These are phyloP conservation scores for Pluvialis apricaria DNA, from an alignment of 2,113 vertebrate genomes.

Conservation along the genomic window DNA sequence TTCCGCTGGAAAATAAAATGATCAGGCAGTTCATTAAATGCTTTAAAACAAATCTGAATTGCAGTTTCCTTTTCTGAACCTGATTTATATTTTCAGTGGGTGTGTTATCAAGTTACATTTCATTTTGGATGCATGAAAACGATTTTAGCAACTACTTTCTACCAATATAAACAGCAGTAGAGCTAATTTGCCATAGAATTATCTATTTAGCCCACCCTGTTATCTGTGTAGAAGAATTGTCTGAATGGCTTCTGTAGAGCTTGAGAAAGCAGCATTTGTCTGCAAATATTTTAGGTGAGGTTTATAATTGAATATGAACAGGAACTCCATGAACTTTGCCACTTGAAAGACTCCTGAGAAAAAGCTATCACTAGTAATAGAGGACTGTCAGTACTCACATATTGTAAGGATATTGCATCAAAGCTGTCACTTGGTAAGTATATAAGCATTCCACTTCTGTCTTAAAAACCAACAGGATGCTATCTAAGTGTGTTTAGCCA, in stretches of 20 bases:
- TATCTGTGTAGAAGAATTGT: slow-evolving; percentile 17
- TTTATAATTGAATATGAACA: slow-evolving; percentile 44
- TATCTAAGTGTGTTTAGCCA: slow-evolving; percentile 60
- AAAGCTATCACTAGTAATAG: background rate
- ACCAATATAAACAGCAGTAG: background rate
- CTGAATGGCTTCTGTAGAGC: background rate
- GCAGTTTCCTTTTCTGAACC: slow-evolving; percentile 2
- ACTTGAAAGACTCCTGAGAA: background rate
- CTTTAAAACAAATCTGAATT: slow-evolving; percentile 9
- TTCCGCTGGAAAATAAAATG: background rate
- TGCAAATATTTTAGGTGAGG: slow-evolving; percentile 7
- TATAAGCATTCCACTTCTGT: slow-evolving; percentile 26
- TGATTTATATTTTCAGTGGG: background rate
- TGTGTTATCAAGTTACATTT: background rate
- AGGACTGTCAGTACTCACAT: background rate
- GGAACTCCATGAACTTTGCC: slow-evolving; percentile 38
- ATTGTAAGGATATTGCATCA: background rate
- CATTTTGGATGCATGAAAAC: background rate
- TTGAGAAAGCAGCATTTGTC: slow-evolving; percentile 3
- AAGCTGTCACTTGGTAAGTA: slow-evolving; percentile 14
- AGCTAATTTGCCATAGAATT: slow-evolving; percentile 3
- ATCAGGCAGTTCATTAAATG: background rate
- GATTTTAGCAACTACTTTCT: background rate
- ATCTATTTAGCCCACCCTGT: background rate
- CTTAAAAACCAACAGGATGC: slow-evolving; percentile 50